Evolutionary conservation across 2,797 vertebrate genomes (phyloP), one percentile per base, ranked within the genome.

Genomic region (Clarias laeviceps): DNA sequence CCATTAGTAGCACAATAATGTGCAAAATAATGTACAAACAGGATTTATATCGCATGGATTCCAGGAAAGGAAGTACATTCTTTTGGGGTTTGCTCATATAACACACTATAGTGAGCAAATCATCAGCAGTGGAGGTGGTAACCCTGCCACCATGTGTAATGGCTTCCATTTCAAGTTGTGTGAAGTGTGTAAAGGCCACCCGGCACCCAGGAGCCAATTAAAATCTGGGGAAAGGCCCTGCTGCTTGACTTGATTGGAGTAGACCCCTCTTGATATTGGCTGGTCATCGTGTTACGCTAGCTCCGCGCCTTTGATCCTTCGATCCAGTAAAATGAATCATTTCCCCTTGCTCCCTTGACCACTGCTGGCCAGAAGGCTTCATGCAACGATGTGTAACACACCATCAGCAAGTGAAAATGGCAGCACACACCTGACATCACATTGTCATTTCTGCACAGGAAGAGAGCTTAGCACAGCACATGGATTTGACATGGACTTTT

Each of bases 321-420:
- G 87, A 57, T 77, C 88, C 92, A 88, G 89, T 92, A 90, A 93
- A 91, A 94, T 94, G 92, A 94, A 94, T 95, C 91, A 93, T 91
- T 90, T 92, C 82, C 66, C 37, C 59, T 82, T 87, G 54, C 87
- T 88, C 89, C 88, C 87, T 91, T 93, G 92, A 92, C 94, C 76
- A 18, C 90, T 82, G 88, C 89, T 92, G 92, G 89, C 88, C 89
- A 89, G 90, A 87, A 92, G 91, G 91, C 29, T 79, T 87, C 88
- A 91, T 90, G 92, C 87, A 40, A 79, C 34, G 22, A 40, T 62
- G 76, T 62, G 22, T 62, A 62, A 61, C 37, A 40, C 78, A 29
- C 90, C 76, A 90, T 91, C 90, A 88, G 91, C 88, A 90, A 91
- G 89, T 91, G 89, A 92, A 81, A 85, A 89, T 88, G 89, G 91